Evolutionary conservation across 2,888 invertebrate genomes (phyloP).

Genomic region (Lysandra bellargus): DNA sequence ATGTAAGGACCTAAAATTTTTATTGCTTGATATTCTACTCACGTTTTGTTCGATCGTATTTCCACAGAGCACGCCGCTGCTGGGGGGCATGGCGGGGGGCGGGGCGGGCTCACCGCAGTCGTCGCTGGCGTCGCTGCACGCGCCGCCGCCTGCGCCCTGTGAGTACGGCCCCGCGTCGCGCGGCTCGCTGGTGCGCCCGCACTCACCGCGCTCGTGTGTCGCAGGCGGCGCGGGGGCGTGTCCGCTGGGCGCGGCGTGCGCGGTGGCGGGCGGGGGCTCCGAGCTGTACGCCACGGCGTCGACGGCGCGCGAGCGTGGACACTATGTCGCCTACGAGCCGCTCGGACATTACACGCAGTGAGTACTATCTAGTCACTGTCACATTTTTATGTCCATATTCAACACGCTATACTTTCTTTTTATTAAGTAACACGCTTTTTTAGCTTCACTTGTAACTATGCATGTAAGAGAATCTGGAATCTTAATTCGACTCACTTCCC

Average conservation of each 20-base stretch:
- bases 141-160: conserved; percentile 60
- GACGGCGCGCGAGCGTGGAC: conserved; percentile 70
- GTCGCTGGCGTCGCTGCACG: conserved; percentile 62
- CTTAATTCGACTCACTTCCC: no score
- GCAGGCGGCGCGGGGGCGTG: conserved; percentile 60
- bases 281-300: conserved; percentile 70
- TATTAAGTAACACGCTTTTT: no score
- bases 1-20: neutral
- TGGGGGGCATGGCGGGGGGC: conserved; percentile 64
- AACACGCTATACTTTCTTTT: no score
- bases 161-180: conserved; percentile 40
- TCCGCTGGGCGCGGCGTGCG: conserved; percentile 53
- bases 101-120: conserved; percentile 69
- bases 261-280: conserved; percentile 35
- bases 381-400: no score
- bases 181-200: neutral
- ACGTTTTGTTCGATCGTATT: neutral
- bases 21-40: neutral
- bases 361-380: conserved; percentile 44
- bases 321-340: conserved; percentile 77
- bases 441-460: no score
- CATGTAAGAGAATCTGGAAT: no score
- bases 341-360: conserved; percentile 74
- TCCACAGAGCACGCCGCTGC: conserved; percentile 67
- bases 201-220: neutral